Percentiles rank a stretch among this genome's conserved stretches.
phyloP scores from a whole-genome alignment of 2,888 invertebrate genomes.

The Hydrotaea diabolus region DNA sequence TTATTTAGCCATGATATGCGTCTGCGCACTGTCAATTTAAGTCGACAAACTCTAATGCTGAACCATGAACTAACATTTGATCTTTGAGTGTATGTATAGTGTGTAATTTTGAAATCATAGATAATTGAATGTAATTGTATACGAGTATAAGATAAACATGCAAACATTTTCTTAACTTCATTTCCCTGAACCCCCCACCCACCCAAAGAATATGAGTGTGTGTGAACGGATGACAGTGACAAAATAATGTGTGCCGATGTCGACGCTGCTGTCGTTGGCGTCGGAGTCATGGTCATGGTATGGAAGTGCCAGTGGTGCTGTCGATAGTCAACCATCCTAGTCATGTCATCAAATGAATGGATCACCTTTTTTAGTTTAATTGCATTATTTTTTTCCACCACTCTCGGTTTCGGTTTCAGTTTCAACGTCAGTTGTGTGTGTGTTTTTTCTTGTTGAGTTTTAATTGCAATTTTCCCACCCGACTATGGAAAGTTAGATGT shows the following conservation, averaged over 20 bases:
- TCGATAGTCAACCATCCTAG: not conserved
- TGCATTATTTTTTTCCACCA: slow-evolving; percentile 31
- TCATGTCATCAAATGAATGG: not conserved
- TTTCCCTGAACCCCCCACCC: not conserved
- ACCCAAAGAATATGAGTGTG: not conserved
- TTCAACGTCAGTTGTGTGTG: not conserved
- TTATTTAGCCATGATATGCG: too few species aligned
- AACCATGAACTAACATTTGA: not conserved
- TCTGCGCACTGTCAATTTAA: too few species aligned
- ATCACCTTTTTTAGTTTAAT: slow-evolving; percentile 6
- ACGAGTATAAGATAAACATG: slow-evolving; percentile 6
- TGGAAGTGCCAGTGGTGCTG: too few species aligned
- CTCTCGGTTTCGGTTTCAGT: not conserved
- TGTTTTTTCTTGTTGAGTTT: too few species aligned
- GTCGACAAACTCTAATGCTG: too few species aligned
- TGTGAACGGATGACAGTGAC: slow-evolving; percentile 17
- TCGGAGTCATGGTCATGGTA: not conserved
- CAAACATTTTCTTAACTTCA: slow-evolving; percentile 23
- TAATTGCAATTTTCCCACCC: not conserved
- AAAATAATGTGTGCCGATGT: not conserved
- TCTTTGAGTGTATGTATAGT: not conserved
- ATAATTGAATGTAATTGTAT: slow-evolving; percentile 35
- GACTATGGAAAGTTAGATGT: not conserved
- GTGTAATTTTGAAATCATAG: slow-evolving; percentile 16
- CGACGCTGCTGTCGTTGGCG: not conserved